These are phyloP conservation scores for Eupeodes latifasciatus DNA, from an alignment of 2,888 invertebrate genomes.

Conservation along the genomic window DNA sequence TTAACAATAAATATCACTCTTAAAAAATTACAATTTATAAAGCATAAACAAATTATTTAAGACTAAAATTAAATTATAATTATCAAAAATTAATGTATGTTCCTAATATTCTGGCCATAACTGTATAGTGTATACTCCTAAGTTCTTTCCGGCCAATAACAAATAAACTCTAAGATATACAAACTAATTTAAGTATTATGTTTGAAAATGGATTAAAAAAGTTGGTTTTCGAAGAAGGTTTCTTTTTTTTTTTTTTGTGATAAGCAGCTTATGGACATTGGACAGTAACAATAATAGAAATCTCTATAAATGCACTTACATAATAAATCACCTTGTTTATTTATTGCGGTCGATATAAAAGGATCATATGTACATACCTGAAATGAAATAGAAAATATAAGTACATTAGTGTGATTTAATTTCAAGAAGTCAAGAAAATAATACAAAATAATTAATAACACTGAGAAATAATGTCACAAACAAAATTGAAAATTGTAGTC, in stretches of 20 bases:
- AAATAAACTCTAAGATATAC: neutral
- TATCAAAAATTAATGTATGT: no score
- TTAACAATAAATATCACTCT: no score
- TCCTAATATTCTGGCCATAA: no score
- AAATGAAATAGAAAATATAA: conserved; percentile 36
- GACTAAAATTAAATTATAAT: no score
- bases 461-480: no score
- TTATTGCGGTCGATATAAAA: neutral
- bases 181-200: conserved; percentile 17
- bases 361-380: conserved; percentile 42
- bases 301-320: conserved; percentile 18
- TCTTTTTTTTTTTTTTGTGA: neutral
- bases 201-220: conserved; percentile 21
- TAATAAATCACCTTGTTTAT: conserved; percentile 6
- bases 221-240: neutral
- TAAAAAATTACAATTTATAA: no score
- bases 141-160: conserved; percentile 28
- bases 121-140: neutral
- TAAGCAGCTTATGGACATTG: neutral
- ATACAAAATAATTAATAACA: no score
- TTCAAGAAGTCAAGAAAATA: no score
- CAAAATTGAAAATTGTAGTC: no score
- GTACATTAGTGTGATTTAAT: no score
- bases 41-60: no score
- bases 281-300: neutral